These are phyloP conservation scores for Rhineura floridana DNA, from an alignment of 2,113 vertebrate genomes.

Conservation along the genomic window DNA sequence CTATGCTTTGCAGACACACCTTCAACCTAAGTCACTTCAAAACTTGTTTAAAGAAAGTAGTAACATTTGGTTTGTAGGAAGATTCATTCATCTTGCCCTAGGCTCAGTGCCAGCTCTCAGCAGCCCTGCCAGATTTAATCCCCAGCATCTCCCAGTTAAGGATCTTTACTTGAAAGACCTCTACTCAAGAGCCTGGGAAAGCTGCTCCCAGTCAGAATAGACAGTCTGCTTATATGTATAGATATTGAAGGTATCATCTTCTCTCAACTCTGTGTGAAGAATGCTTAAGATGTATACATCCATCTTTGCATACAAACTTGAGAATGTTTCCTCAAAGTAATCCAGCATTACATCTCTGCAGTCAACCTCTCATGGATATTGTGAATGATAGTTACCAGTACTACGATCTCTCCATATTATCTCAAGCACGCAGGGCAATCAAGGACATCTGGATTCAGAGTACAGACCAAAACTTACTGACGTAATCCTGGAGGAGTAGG, in stretches of 20 bases:
- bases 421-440: not conserved
- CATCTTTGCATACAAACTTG: not conserved
- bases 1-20: no score
- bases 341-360: not conserved
- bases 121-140: not conserved
- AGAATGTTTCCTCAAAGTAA: not conserved
- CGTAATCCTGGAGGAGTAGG: not conserved
- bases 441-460: not conserved
- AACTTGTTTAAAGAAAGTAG: no score
- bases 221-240: not conserved
- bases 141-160: not conserved
- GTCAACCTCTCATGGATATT: not conserved
- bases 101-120: no score
- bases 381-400: not conserved
- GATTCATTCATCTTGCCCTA: no score
- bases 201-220: not conserved
- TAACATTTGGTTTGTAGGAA: no score
- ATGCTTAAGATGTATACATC: not conserved
- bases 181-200: not conserved
- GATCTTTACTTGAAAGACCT: not conserved
- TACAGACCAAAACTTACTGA: not conserved
- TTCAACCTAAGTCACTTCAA: no score
- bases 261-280: not conserved
- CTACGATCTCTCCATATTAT: not conserved
- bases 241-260: not conserved